phyloP scores from a whole-genome alignment of 2,113 vertebrate species.

The Albula glossodonta region DNA sequence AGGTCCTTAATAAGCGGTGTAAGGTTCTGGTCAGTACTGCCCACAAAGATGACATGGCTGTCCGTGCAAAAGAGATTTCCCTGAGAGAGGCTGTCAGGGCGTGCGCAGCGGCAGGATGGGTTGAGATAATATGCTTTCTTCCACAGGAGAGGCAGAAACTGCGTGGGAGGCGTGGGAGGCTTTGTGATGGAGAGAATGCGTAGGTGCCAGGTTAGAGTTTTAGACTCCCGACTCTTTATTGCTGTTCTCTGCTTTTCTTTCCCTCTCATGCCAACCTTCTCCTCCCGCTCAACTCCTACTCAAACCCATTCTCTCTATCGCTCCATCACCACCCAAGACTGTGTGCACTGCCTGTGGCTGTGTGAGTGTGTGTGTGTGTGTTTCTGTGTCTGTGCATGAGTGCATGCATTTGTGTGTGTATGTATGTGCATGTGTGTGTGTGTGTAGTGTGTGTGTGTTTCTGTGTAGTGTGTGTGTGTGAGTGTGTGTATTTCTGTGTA shows the following conservation, averaged over 20 bases:
- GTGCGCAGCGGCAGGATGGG: not conserved
- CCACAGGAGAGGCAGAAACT: not conserved
- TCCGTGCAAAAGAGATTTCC: not conserved
- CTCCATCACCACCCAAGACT: not conserved
- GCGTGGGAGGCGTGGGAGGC: not conserved
- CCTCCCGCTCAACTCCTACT: conserved; percentile 32
- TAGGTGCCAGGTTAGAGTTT: conserved; percentile 2
- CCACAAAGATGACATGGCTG: conserved; percentile 5
- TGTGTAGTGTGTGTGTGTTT: too few species aligned
- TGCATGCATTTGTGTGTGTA: too few species aligned
- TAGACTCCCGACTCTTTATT: not conserved
- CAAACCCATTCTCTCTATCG: not conserved
- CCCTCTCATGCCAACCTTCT: conserved; percentile 21
- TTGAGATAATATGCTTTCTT: not conserved
- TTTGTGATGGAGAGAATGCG: not conserved
- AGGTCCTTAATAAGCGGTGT: not conserved
- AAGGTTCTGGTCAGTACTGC: not conserved
- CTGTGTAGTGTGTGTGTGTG: too few species aligned
- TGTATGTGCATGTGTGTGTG: too few species aligned
- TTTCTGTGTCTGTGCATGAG: too few species aligned
- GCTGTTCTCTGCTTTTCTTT: conserved; percentile 11
- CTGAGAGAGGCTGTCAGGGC: not conserved
- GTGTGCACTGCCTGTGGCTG: not conserved
- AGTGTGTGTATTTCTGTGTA: too few species aligned
- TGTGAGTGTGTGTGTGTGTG: too few species aligned